A percentile compares a stretch with the other conserved stretches of the same genome.
These are phyloP conservation scores for Drepana arcuata DNA, from an alignment of 1,140 invertebrate species.

Conservation along the genomic window DNA sequence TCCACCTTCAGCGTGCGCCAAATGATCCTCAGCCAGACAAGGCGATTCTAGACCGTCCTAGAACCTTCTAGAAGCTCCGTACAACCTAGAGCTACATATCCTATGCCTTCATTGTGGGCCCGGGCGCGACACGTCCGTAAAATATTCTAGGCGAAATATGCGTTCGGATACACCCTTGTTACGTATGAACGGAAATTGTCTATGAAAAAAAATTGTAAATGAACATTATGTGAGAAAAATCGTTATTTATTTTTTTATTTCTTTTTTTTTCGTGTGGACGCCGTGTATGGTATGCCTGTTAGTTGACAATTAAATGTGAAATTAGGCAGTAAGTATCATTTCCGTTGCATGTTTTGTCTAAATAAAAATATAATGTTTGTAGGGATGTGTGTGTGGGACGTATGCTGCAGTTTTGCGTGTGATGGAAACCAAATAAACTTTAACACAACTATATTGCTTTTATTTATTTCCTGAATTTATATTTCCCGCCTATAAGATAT, in stretches of 20 bases:
- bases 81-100: too few relatives aligned
- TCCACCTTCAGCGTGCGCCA: constrained; percentile 76
- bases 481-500: too few relatives aligned
- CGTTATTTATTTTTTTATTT: constrained; percentile 16
- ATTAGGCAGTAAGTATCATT: too few relatives aligned
- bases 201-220: constrained; percentile 5
- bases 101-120: too few relatives aligned
- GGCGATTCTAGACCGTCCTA: constrained; percentile 23
- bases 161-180: neutral
- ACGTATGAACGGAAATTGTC: constrained; percentile 1
- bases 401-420: constrained; percentile 36
- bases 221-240: constrained; percentile 7
- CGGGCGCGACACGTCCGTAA: neutral
- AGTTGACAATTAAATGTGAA: constrained; percentile 16
- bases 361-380: constrained; percentile 15
- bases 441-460: constrained; percentile 27
- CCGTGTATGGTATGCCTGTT: constrained; percentile 3
- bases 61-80: constrained; percentile 1
- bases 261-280: constrained; percentile 11
- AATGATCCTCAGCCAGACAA: constrained; percentile 68
- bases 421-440: constrained; percentile 61
- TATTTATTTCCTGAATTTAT: constrained; percentile 11
- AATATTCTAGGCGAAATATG: constrained; percentile 1
- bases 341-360: constrained; percentile 23
- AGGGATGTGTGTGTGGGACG: constrained; percentile 26